phyloP scores from a whole-genome alignment of 2,113 vertebrate species.

The Ia io region DNA sequence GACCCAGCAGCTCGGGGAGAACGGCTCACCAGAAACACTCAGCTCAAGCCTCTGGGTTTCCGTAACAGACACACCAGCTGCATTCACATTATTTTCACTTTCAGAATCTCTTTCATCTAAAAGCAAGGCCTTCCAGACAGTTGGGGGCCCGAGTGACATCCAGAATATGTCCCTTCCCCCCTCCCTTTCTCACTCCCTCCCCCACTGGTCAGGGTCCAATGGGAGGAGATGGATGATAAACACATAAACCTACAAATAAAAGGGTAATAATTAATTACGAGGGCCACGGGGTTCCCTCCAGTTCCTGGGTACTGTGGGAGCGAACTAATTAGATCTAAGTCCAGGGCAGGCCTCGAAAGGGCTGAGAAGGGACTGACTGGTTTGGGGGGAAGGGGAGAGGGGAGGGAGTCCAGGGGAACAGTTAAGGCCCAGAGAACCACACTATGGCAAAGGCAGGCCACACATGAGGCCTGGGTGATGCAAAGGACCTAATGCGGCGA shows the following conservation, averaged over 20 bases:
- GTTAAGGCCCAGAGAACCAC: not conserved
- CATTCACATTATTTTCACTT: not conserved
- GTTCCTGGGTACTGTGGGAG: not conserved
- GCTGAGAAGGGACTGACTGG: not conserved
- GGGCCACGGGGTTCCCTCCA: not conserved
- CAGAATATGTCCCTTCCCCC: not conserved
- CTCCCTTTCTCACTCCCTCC: not conserved
- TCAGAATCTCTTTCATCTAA: not conserved
- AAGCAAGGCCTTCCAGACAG: not conserved
- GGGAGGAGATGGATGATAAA: not conserved
- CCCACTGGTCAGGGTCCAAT: not conserved
- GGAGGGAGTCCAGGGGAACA: not conserved
- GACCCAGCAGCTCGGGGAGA: not conserved
- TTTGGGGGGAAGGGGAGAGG: not conserved
- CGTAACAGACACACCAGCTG: not conserved
- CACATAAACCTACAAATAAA: not conserved
- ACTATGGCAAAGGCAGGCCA: not conserved
- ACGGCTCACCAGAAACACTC: not conserved
- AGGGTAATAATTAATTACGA: not conserved
- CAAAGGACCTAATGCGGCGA: not conserved
- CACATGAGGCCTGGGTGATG: not conserved
- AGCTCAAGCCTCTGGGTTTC: not conserved
- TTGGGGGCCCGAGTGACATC: not conserved
- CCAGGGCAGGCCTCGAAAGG: not conserved
- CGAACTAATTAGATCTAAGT: not conserved